Conservation (phyloP, 2,113 vertebrate species). For the Phaethon lepturus region DNA sequence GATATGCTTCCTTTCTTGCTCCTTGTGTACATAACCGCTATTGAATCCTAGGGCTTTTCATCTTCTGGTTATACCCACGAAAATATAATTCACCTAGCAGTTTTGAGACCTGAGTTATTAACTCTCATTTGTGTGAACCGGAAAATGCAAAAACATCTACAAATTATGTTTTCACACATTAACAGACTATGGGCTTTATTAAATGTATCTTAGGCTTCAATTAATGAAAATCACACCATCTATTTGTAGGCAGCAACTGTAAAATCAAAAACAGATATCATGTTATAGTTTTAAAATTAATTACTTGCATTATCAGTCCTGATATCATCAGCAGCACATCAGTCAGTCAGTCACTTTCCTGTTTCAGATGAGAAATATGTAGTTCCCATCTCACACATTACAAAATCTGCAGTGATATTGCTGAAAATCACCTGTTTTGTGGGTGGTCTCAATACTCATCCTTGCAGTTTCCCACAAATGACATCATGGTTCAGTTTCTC, state of each 20-base stretch:
- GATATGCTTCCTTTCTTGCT: not conserved
- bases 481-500: not conserved
- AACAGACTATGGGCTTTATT: not conserved
- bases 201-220: not conserved
- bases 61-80: not conserved
- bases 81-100: not conserved
- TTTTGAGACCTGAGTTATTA: not conserved
- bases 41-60: not conserved
- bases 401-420: not conserved
- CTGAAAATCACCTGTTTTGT: slow-evolving; percentile 9
- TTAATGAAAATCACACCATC: not conserved
- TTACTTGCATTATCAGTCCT: not conserved
- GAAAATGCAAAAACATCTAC: not conserved
- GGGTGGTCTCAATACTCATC: not conserved
- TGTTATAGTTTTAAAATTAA: not conserved
- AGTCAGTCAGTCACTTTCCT: not conserved
- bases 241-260: not conserved
- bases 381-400: not conserved
- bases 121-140: not conserved
- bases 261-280: not conserved
- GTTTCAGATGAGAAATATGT: not conserved
- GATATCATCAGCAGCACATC: not conserved
- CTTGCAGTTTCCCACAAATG: not conserved
- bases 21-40: not conserved
- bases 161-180: not conserved